Conservation (phyloP, 2,888 invertebrate species). For the Harpalus rubripes region DNA sequence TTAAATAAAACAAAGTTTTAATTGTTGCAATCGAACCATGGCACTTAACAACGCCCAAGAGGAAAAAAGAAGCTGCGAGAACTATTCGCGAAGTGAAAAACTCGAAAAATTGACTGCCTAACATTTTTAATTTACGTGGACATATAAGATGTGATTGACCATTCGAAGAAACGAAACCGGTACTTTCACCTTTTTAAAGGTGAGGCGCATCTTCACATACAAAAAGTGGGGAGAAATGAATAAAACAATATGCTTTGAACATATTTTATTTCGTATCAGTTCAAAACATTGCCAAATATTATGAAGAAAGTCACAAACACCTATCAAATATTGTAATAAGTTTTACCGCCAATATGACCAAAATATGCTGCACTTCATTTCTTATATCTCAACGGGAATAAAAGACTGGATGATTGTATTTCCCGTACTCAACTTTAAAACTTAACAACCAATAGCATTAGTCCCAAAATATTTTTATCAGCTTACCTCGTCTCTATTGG, state of each 20-base stretch:
- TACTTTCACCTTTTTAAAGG: constrained; percentile 62
- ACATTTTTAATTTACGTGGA: constrained; percentile 28
- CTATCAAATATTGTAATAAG: no score
- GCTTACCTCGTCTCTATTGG: neutral
- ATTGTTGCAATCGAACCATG: constrained; percentile 50
- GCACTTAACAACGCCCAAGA: constrained; percentile 60
- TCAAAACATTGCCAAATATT: neutral
- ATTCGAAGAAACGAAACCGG: constrained; percentile 38
- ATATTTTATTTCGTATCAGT: neutral
- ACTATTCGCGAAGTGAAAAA: constrained; percentile 55
- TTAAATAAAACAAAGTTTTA: neutral
- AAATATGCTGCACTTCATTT: neutral
- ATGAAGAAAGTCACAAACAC: neutral
- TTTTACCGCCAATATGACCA: neutral
- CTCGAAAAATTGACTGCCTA: constrained; percentile 31
- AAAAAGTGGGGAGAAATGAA: constrained; percentile 46
- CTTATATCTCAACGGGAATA: neutral
- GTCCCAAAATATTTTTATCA: neutral
- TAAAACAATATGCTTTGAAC: neutral
- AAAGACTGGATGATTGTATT: neutral
- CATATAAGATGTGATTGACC: constrained; percentile 30
- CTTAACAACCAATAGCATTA: neutral
- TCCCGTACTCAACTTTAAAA: neutral
- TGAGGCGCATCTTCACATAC: constrained; percentile 50
- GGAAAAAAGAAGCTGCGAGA: constrained; percentile 51